Percentiles rank a stretch among this genome's conserved stretches.
These are phyloP conservation scores for Heliconius aoede DNA, from an alignment of 2,888 invertebrate genomes.

Conservation along the genomic window DNA sequence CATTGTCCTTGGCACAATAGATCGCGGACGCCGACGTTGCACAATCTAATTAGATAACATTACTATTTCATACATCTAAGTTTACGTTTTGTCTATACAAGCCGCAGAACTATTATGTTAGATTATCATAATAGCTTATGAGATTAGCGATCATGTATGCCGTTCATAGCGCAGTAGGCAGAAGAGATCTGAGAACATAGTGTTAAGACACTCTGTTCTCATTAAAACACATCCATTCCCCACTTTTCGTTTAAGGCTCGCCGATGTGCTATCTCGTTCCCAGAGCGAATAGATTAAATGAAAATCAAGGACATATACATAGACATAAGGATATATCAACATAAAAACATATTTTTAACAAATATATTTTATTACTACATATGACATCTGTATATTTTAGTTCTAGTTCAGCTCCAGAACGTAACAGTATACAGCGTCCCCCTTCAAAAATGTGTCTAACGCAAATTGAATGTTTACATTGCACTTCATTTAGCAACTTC, in stretches of 20 bases:
- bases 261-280: too few relatives aligned
- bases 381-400: constrained; percentile 5
- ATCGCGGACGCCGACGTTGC: constrained; percentile 54
- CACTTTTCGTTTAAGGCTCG: too few relatives aligned
- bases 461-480: constrained; percentile 72
- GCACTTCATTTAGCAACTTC: constrained; percentile 77
- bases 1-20: constrained; percentile 77
- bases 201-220: not conserved
- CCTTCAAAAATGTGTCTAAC: constrained; percentile 47
- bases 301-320: not conserved
- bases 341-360: not conserved
- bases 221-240: not conserved
- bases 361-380: not conserved
- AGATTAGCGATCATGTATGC: not conserved
- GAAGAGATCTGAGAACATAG: not conserved
- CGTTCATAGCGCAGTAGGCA: not conserved
- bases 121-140: not conserved
- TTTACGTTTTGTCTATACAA: constrained; percentile 35
- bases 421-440: constrained; percentile 46
- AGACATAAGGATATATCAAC: too few relatives aligned
- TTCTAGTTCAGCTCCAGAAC: constrained; percentile 1
- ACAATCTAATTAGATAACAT: constrained; percentile 74
- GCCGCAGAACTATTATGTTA: not conserved
- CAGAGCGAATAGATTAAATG: too few relatives aligned
- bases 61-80: constrained; percentile 58